Evolutionary conservation across 2,113 vertebrate genomes (phyloP), one percentile per base, ranked within the genome.

Genomic region (Choloepus hoffmanni): DNA sequence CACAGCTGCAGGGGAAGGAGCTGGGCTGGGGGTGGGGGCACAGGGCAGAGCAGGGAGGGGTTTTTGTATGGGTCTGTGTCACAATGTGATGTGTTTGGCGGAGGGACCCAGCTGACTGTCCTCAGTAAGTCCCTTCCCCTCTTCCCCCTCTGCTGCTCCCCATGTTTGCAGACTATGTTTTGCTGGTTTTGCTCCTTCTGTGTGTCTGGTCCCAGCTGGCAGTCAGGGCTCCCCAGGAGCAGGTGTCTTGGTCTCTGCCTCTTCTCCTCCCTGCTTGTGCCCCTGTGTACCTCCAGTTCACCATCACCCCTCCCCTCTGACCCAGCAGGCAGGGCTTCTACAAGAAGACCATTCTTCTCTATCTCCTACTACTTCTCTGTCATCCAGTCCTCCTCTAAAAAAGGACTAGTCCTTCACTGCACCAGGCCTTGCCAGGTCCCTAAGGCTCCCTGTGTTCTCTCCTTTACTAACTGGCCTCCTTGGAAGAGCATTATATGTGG

Each of bases 1-100:
- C 74, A 83, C 85, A 97, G 43, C 72, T 90, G 72, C 72, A 63
- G 62, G 10, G 43, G 55, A 18, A 58, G 55, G 18, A 19, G 18
- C 16, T 0, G 28, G 53, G 48, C 40, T 36, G 15, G 8, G 8
- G 40, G 40, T 13, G 53, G 7, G 2, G 15, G 40, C 1, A 1
- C 0, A 1, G 36, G 13, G 62, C 63, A 33, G 28, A 48, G 40
- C 36, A 60, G 79, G 65, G 24, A 74, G 70, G 4, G 33, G 43
- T 76, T 78, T 90, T 5, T 48, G 67, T 21, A 45, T 0, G 0
- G n/a, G 36, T 7, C 21, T 90, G 19, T 77, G 23, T 92, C 53
- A 72, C 53, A 11, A 30, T 94, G 62, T 36, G 0, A 0, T 14
- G 2, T 70, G 18, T 76, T 94, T 0, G 0, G 78, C 4, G 0